These are phyloP conservation scores for Parelbella ahira DNA, from an alignment of 2,888 invertebrate genomes.

Conservation along the genomic window DNA sequence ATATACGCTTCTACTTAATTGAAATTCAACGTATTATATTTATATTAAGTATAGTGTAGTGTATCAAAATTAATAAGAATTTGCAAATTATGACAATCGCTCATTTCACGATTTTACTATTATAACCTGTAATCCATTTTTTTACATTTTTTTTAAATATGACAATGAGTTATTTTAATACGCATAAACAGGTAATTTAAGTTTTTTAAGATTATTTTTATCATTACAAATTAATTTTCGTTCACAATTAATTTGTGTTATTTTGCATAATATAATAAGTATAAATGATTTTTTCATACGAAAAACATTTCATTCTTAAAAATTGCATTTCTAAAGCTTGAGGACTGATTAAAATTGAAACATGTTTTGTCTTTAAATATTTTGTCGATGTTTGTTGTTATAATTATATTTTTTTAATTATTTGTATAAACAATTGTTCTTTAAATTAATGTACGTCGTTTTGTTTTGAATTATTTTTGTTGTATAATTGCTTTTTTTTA, in stretches of 20 bases:
- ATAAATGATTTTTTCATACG: constrained; percentile 55
- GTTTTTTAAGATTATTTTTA: constrained; percentile 48
- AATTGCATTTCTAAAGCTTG: constrained; percentile 78
- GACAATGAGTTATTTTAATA: constrained; percentile 50
- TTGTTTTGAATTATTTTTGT: constrained; percentile 88
- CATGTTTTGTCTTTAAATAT: constrained; percentile 80
- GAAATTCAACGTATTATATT: constrained; percentile 76
- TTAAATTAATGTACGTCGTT: constrained; percentile 89
- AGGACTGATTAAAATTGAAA: constrained; percentile 77
- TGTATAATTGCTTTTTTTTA: constrained; percentile 86
- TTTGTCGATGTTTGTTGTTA: constrained; percentile 82
- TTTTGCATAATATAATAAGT: constrained; percentile 73
- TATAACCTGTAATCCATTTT: constrained; percentile 36
- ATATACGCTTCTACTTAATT: constrained; percentile 77
- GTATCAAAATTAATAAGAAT: constrained; percentile 67
- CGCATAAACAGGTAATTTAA: constrained; percentile 57
- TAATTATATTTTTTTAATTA: constrained; percentile 84
- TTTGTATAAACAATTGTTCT: constrained; percentile 87
- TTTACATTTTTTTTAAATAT: constrained; percentile 38
- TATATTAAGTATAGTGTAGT: constrained; percentile 74
- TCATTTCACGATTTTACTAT: constrained; percentile 43
- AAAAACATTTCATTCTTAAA: constrained; percentile 68
- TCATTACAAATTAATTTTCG: constrained; percentile 40
- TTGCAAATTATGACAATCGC: constrained; percentile 75
- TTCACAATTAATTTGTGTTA: constrained; percentile 46